Evolutionary conservation across 1,140 invertebrate genomes (phyloP), one percentile per base, ranked within the genome.

Genomic region (Oryctes rhinoceros): DNA sequence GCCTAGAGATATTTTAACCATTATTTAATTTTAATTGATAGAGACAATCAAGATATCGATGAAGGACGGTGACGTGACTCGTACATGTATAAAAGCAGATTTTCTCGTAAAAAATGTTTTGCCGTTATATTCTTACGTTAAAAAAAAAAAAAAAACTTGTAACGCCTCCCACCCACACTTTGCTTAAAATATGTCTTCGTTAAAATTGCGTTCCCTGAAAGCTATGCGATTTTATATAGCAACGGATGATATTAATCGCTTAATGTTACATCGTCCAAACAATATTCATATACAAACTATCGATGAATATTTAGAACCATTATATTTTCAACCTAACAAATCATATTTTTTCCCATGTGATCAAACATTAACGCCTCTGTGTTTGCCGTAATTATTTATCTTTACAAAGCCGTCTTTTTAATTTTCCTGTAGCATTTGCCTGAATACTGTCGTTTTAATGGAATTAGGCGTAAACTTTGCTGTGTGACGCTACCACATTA

Each of bases 151-250:
- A 59, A 59, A n/a, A 3, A 18, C 53, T 59, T 59, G 53, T 15
- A 59, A 6, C 15, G 24, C 24, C 24, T 30, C 2, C n/a, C 53
- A 15, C 53, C 53, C 53, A 59, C 53, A 18, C 53, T 59, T 59
- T n/a, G 53, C 53, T 59, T n/a, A 59, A 59, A 59, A 59, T 59
- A 59, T 59, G 53, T 0, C 13, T 59, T 59, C 53, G 53, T 59
- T 59, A 59, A 59, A 59, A 59, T 59, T 44, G 18, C 53, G 18
- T 59, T 59, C 53, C 18, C 53, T 59, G n/a, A 59, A 59, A 59
- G 15, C 18, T 59, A 18, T n/a, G 53, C n/a, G 53, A 59, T 59
- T 4, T 15, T n/a, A 59, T 59, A 20, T 18, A 59, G 53, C 53
- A 18, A 18, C 53, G 53, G 53, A 59, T 59, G 53, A 18, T 18